phyloP scores from a whole-genome alignment of 2,888 invertebrate species.

The Diabrotica balteata region DNA sequence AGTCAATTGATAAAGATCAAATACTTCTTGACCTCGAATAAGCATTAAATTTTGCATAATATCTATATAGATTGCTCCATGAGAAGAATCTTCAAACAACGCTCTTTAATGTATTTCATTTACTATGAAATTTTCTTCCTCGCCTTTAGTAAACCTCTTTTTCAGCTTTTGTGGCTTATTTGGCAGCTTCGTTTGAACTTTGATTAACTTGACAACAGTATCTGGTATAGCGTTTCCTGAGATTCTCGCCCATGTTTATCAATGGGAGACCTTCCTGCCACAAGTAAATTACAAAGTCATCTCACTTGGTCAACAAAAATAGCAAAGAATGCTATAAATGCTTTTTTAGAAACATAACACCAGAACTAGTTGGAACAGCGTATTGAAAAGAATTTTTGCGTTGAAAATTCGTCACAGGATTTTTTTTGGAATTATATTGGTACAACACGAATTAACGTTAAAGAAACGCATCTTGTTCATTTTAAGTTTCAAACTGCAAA shows the following conservation, averaged over 20 bases:
- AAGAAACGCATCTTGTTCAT: neutral
- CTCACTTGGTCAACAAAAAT: neutral
- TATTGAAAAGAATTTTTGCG: neutral
- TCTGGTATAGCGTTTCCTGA: constrained; percentile 17
- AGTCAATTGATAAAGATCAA: neutral
- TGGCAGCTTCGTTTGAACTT: no score
- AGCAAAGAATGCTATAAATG: neutral
- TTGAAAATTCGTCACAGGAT: neutral
- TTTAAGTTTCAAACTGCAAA: neutral
- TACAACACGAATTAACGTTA: neutral
- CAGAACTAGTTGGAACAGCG: neutral
- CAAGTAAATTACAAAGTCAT: neutral
- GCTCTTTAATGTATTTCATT: no score
- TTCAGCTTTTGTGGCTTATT: constrained; percentile 20
- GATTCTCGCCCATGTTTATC: neutral
- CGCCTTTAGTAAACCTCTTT: no score
- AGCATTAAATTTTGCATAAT: no score
- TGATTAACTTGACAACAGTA: no score
- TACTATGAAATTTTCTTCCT: no score
- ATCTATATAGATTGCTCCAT: no score
- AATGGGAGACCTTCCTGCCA: neutral
- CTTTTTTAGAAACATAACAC: neutral
- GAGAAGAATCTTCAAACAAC: no score
- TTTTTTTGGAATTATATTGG: no score
- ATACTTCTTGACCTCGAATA: no score